Evolutionary conservation across 2,888 invertebrate genomes (phyloP), one percentile per base, ranked within the genome.

Genomic region (Eupelmus urozonus): DNA sequence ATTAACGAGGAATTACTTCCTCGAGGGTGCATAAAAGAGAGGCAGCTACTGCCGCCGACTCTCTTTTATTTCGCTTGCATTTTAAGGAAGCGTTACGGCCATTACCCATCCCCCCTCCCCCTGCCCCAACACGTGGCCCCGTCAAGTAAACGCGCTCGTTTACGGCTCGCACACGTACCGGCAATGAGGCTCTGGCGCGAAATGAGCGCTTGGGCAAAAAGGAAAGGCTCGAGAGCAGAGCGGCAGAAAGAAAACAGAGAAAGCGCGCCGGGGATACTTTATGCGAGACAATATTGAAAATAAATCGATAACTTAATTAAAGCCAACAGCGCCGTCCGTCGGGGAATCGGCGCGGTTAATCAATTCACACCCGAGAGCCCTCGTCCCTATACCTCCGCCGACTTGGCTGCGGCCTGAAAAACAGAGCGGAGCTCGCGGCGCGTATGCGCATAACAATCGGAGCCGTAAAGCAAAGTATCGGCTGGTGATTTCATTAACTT

Each of bases 261-360:
- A 66, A 34, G 20, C 25, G 34, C 13, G 7, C 55, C 23, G 53
- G 51, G 74, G 70, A 70, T 78, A 75, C 78, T 75, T 78, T 78
- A 78, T 75, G 74, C 74, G 74, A 69, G 74, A 72, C 83, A 85
- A 85, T 86, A 84, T 83, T 81, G 85, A 85, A 87, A 86, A 87
- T 87, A 88, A 88, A 87, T 87, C 85, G 86, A 87, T 88, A 86
- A 87, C 86, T 88, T 87, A 88, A 88, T 88, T 88, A 88, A 88
- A 84, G 81, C 82, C 80, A 71, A 65, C 49, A 16, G 76, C 66
- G 74, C 20, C 23, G 73, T 69, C 69, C 76, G 49, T 77, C 72
- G 78, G 69, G 2, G 74, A 74, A 78, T 78, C 78, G 73, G 67
- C 55, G 67, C 57, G 83, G 84, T 85, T 86, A 87, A 87, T 88